A percentile compares a stretch with the other conserved stretches of the same genome.
Conservation (phyloP, 2,888 invertebrate species). For the Drosophila conformis region DNA sequence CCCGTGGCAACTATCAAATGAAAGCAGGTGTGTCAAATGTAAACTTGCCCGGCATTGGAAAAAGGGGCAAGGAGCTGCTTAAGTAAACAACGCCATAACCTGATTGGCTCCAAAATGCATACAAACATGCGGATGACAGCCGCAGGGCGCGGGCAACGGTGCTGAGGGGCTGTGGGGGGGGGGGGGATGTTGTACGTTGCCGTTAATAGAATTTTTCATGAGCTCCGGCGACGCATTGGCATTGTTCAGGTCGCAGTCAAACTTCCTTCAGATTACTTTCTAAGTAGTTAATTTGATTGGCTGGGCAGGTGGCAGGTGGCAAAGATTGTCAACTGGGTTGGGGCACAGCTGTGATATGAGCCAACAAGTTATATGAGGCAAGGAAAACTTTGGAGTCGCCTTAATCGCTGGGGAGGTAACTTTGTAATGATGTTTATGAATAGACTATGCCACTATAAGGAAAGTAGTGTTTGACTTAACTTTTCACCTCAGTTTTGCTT, state of each 20-base stretch:
- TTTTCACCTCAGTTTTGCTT: conserved; percentile 19
- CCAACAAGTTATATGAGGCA: conserved; percentile 51
- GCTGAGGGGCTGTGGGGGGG: neutral
- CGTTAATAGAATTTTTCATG: conserved; percentile 77
- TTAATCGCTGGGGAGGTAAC: conserved; percentile 67
- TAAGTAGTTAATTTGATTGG: conserved; percentile 79
- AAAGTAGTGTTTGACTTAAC: conserved; percentile 29
- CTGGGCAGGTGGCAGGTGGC: conserved; percentile 14
- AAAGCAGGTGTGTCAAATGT: conserved; percentile 80
- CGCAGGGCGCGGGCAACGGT: conserved; percentile 21
- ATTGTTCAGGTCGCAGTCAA: conserved; percentile 58
- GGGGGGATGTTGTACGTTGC: conserved; percentile 31
- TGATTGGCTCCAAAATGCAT: conserved; percentile 77
- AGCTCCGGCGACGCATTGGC: conserved; percentile 61
- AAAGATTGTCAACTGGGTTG: conserved; percentile 6
- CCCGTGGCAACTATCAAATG: conserved; percentile 74
- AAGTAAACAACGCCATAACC: conserved; percentile 64
- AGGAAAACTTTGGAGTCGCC: conserved; percentile 57
- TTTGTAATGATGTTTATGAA: conserved; percentile 73
- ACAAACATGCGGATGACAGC: conserved; percentile 50
- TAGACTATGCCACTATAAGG: conserved; percentile 33
- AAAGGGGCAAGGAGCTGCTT: conserved; percentile 29
- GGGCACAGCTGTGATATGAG: conserved; percentile 56
- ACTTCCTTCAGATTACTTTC: conserved; percentile 74
- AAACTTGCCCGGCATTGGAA: conserved; percentile 49